A percentile compares a stretch with the other conserved stretches of the same genome.
phyloP scores from a whole-genome alignment of 1,140 invertebrate species.

The Trichomalopsis sarcophagae region DNA sequence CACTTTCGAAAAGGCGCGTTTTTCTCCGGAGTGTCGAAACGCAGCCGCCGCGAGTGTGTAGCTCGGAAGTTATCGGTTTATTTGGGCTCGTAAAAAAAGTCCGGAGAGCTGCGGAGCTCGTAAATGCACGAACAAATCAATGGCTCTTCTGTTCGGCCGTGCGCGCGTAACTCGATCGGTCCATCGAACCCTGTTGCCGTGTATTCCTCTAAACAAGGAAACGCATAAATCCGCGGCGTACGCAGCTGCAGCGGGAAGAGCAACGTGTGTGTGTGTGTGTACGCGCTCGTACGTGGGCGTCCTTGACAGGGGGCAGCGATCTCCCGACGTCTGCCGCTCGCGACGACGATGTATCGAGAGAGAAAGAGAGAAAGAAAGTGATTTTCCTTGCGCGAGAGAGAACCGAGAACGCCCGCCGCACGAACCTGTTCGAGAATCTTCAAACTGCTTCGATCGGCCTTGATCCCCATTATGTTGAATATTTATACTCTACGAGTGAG shows the following conservation, averaged over 20 bases:
- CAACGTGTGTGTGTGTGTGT: not conserved
- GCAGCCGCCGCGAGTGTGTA: not conserved
- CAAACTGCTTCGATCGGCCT: conserved; percentile 5
- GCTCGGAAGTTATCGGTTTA: not conserved
- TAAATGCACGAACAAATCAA: not conserved
- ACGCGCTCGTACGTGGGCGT: conserved; percentile 58
- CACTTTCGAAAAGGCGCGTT: not conserved
- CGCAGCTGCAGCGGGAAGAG: not conserved
- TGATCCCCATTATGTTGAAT: conserved; percentile 24
- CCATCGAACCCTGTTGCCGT: not conserved
- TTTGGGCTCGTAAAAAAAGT: not conserved
- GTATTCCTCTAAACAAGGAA: conserved; percentile 12
- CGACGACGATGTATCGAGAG: conserved; percentile 40
- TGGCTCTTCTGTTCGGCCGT: not conserved
- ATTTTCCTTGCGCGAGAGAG: conserved; percentile 20
- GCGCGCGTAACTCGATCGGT: not conserved
- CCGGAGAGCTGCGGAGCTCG: not conserved
- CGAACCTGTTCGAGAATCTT: conserved; percentile 14
- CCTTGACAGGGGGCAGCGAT: conserved; percentile 69
- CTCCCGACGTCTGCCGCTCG: conserved; percentile 55
- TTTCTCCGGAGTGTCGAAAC: not conserved
- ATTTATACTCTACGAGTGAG: not conserved
- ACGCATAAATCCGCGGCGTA: conserved; percentile 12
- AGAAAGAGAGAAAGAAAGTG: conserved; percentile 1
- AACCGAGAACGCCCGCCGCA: not conserved